Evolutionary conservation across 2,797 vertebrate genomes (phyloP).

Genomic region (Spinibarbus caldwelli): DNA sequence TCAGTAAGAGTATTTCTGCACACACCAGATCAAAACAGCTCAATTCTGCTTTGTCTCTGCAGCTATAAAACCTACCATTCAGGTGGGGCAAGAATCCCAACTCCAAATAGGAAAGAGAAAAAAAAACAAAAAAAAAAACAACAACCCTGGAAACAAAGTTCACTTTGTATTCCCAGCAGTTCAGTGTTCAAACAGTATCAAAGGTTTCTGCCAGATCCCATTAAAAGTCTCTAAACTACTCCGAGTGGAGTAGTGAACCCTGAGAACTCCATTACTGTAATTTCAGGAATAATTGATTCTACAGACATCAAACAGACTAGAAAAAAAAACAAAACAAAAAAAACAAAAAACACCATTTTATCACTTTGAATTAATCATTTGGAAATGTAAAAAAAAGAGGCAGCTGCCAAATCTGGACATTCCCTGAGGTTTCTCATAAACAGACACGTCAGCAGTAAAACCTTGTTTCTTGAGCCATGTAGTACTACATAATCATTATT

Average conservation of each 20-base stretch:
- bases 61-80: slow-evolving; percentile 36
- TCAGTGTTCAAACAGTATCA: slow-evolving; percentile 35
- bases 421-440: slow-evolving; percentile 31
- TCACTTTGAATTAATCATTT: slow-evolving; percentile 49
- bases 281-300: slow-evolving; percentile 24
- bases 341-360: too few species aligned
- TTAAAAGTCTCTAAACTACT: slow-evolving; percentile 10
- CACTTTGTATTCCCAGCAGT: slow-evolving; percentile 37
- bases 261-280: slow-evolving; percentile 65
- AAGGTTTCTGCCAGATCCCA: slow-evolving; percentile 24
- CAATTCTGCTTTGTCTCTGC: slow-evolving; percentile 3
- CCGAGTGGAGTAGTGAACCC: slow-evolving; percentile 47
- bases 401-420: slow-evolving; percentile 61
- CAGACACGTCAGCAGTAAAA: background rate
- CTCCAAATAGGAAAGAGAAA: slow-evolving; percentile 57
- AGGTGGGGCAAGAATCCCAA: slow-evolving; percentile 38
- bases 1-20: background rate
- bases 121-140: too few species aligned
- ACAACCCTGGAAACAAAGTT: slow-evolving; percentile 21
- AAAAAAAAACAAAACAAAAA: too few species aligned
- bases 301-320: slow-evolving; percentile 44
- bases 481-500: background rate
- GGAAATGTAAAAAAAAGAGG: slow-evolving; percentile 48
- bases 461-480: background rate
- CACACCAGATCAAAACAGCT: background rate